Evolutionary conservation across 2,888 invertebrate genomes (phyloP).

Genomic region (Pecten maximus): DNA sequence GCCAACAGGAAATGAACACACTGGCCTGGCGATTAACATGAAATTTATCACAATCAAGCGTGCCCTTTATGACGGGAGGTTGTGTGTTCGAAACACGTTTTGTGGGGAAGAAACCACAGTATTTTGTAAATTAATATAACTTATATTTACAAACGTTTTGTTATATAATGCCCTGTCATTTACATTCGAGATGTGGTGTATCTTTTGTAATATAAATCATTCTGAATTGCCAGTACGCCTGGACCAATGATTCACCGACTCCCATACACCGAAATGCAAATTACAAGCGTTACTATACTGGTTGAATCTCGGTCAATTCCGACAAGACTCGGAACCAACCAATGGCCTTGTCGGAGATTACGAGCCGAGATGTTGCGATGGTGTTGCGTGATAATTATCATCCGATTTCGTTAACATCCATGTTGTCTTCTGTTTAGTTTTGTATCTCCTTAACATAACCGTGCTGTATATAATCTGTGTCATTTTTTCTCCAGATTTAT

Average conservation of each 20-base stretch:
- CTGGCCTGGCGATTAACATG: neutral
- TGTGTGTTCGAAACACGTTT: slow-evolving; percentile 5
- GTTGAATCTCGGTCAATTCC: too few relatives aligned
- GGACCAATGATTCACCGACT: too few relatives aligned
- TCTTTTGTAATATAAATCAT: neutral
- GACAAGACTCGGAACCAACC: too few relatives aligned
- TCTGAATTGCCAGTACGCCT: neutral
- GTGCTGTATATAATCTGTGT: neutral
- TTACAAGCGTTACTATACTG: too few relatives aligned
- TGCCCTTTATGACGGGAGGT: slow-evolving; percentile 1
- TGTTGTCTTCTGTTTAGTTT: neutral
- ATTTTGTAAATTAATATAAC: neutral
- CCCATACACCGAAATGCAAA: too few relatives aligned
- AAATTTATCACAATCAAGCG: neutral
- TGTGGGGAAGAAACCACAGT: neutral
- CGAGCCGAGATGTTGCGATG: too few relatives aligned
- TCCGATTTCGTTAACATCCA: neutral
- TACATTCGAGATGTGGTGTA: neutral
- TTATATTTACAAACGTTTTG: neutral
- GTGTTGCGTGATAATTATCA: too few relatives aligned
- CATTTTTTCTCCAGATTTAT: neutral
- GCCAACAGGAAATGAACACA: neutral
- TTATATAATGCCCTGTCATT: neutral
- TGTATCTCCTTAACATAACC: neutral
- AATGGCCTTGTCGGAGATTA: too few relatives aligned